These are phyloP conservation scores for Thaumatotibia leucotreta DNA, from an alignment of 1,140 invertebrate genomes.

Conservation along the genomic window DNA sequence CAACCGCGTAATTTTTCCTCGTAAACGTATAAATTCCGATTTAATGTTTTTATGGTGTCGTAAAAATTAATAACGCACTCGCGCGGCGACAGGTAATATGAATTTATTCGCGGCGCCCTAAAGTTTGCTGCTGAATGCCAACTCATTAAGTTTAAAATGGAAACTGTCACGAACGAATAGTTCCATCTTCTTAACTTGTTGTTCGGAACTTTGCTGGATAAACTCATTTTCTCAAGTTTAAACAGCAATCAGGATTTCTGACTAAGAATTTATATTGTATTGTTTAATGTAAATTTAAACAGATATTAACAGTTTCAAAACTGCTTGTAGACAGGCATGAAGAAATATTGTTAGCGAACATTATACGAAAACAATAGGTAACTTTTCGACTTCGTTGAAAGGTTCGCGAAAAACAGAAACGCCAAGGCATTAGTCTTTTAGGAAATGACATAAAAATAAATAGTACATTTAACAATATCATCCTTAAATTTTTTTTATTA, in stretches of 20 bases:
- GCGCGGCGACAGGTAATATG: background rate
- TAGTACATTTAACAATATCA: no score
- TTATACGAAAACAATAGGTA: no score
- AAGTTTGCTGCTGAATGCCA: background rate
- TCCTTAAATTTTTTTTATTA: background rate
- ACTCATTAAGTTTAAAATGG: conserved; percentile 3
- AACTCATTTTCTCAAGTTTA: background rate
- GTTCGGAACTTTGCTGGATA: background rate
- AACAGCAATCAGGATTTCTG: background rate
- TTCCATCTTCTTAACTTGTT: background rate
- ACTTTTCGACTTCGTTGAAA: no score
- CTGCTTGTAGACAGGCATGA: background rate
- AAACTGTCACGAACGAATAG: conserved; percentile 1
- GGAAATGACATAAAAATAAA: no score
- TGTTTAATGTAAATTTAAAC: background rate
- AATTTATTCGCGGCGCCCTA: background rate
- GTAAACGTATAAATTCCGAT: conserved; percentile 3
- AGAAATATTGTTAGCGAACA: background rate
- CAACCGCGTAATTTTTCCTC: background rate
- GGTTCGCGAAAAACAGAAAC: no score
- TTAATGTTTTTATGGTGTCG: conserved; percentile 1
- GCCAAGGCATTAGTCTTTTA: no score
- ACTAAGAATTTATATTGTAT: background rate
- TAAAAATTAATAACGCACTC: conserved; percentile 11
- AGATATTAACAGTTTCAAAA: background rate